Conservation (phyloP, 2,888 invertebrate genomes). For the Drosophila longiperda region DNA sequence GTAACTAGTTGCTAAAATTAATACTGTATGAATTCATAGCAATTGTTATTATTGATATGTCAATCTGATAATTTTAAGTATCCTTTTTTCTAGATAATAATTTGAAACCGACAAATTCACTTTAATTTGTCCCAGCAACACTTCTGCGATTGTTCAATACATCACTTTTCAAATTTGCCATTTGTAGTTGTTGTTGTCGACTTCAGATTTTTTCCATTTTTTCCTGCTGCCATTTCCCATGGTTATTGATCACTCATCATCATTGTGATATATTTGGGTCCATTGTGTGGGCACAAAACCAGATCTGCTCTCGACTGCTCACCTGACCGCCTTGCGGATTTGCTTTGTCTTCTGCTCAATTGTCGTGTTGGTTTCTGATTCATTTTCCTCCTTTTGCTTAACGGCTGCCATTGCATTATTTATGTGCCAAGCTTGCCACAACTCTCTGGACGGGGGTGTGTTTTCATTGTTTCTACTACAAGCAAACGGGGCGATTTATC, state of each 20-base stretch:
- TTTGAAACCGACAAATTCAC: slow-evolving; percentile 2
- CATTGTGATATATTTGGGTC: slow-evolving; percentile 71
- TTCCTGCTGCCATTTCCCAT: neutral
- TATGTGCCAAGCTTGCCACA: slow-evolving; percentile 71
- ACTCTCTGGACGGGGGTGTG: slow-evolving; percentile 31
- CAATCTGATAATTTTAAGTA: neutral
- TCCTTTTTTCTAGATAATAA: neutral
- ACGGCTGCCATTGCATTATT: slow-evolving; percentile 70
- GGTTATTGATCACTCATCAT: slow-evolving; percentile 74
- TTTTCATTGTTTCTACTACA: slow-evolving; percentile 66
- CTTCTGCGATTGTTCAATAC: slow-evolving; percentile 27
- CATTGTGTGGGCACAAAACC: slow-evolving; percentile 67
- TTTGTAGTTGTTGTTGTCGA: slow-evolving; percentile 13
- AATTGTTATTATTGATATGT: neutral
- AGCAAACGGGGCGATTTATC: slow-evolving; percentile 70
- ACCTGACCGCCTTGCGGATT: slow-evolving; percentile 46
- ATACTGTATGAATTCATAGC: neutral
- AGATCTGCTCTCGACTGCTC: slow-evolving; percentile 33
- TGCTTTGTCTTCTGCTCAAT: slow-evolving; percentile 64
- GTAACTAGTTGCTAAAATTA: neutral
- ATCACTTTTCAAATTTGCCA: slow-evolving; percentile 46
- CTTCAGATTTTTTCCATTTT: neutral
- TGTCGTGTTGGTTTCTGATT: slow-evolving; percentile 32
- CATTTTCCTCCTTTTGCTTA: slow-evolving; percentile 33
- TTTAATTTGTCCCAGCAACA: slow-evolving; percentile 12